phyloP scores from a whole-genome alignment of 2,113 vertebrate species.

The Willisornis vidua region DNA sequence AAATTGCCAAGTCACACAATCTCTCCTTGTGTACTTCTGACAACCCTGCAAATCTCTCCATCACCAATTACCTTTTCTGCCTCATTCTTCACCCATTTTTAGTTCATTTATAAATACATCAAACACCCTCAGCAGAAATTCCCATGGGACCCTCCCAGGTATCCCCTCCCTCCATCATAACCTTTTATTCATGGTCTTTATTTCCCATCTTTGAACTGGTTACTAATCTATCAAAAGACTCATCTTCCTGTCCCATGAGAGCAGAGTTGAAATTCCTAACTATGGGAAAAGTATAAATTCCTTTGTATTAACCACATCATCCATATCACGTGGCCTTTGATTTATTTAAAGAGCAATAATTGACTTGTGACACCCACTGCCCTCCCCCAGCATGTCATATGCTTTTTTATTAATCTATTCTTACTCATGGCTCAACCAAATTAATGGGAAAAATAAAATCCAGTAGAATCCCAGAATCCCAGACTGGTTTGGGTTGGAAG shows the following conservation, averaged over 20 bases:
- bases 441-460: background rate
- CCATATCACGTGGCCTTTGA: background rate
- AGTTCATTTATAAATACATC: background rate
- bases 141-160: background rate
- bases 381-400: background rate
- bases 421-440: background rate
- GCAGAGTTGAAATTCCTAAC: background rate
- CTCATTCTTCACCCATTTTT: background rate
- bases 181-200: background rate
- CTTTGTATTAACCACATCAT: background rate
- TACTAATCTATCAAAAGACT: background rate
- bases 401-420: background rate
- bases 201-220: slow-evolving; percentile 43
- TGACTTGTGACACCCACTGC: background rate
- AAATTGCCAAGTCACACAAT: slow-evolving; percentile 64
- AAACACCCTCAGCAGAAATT: background rate
- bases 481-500: background rate
- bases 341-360: slow-evolving; percentile 19
- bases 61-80: background rate
- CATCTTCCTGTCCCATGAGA: slow-evolving; percentile 12
- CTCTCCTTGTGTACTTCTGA: background rate
- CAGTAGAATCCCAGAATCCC: background rate
- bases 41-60: background rate
- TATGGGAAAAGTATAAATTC: slow-evolving; percentile 1
- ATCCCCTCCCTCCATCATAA: background rate